Percentiles rank a stretch among this genome's conserved stretches.
These are phyloP conservation scores for Caranx ignobilis DNA, from an alignment of 2,113 vertebrate genomes.

Conservation along the genomic window DNA sequence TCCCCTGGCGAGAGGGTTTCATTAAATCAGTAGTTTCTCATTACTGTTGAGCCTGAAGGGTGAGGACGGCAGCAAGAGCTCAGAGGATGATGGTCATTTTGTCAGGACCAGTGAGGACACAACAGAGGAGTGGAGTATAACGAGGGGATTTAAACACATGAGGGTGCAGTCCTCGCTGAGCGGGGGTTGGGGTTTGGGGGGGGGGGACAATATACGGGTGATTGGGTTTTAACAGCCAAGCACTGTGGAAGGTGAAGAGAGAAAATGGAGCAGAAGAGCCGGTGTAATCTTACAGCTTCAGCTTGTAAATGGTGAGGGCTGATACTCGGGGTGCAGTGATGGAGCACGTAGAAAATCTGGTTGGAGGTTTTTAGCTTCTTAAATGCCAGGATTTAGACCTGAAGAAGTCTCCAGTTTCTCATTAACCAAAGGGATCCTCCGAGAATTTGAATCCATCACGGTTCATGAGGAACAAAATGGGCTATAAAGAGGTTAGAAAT, in stretches of 20 bases:
- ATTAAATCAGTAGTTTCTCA: constrained; percentile 38
- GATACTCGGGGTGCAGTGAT: not conserved
- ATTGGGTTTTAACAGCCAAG: constrained; percentile 48
- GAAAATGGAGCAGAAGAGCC: constrained; percentile 39
- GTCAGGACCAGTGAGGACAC: constrained; percentile 8
- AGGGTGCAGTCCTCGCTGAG: not conserved
- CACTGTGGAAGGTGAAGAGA: not conserved
- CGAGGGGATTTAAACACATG: not conserved
- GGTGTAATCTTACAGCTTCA: constrained; percentile 9
- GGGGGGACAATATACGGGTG: constrained; percentile 6
- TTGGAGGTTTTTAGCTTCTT: constrained; percentile 19
- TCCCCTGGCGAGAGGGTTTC: not conserved
- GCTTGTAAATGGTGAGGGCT: not conserved
- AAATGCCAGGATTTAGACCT: not conserved
- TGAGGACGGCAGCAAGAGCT: constrained; percentile 9
- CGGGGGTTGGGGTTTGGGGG: not conserved
- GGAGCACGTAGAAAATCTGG: not conserved
- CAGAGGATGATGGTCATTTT: constrained; percentile 18
- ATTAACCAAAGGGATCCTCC: not conserved
- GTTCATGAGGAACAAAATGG: not conserved
- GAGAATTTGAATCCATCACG: not conserved
- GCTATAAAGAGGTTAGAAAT: not conserved
- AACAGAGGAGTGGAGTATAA: not conserved
- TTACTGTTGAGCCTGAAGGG: constrained; percentile 1
- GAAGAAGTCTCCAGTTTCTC: not conserved